Evolutionary conservation across 1,140 invertebrate species (phyloP), one percentile per base, ranked within the genome.

Genomic region (Mesaphorura yosii): DNA sequence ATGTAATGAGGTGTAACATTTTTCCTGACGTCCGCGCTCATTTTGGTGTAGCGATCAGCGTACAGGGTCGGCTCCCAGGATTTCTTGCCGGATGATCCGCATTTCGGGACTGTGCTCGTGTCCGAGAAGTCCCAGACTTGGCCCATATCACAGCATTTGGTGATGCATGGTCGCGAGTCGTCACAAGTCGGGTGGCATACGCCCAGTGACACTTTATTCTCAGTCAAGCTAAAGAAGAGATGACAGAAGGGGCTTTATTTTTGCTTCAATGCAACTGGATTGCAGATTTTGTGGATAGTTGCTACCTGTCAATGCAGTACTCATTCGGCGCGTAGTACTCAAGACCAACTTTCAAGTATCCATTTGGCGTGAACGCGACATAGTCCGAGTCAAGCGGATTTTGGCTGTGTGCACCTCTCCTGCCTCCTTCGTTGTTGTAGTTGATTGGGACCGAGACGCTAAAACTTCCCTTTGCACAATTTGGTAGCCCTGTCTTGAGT

Each of bases 261-360:
- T 37, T 37, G 12, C 17, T 12, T 12, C 34, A 37, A 6, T n/a
- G n/a, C n/a, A n/a, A n/a, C n/a, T n/a, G n/a, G n/a, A n/a, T n/a
- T n/a, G n/a, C n/a, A n/a, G n/a, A n/a, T n/a, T n/a, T n/a, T n/a
- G n/a, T n/a, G n/a, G n/a, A n/a, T n/a, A n/a, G n/a, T n/a, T n/a
- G n/a, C 40, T 45, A 59, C 57, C 31, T 46, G 22, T 44, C 34
- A n/a, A 60, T 46, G 46, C 58, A 60, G 27, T 60, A 60, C 37
- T 60, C 58, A 31, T 57, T 51, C n/a, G 54, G 50, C n/a, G 51
- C 53, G 27, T 48, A 60, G 26, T 57, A 52, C 19, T 60, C 58
- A 3, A 29, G 38, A n/a, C 31, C 27, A 39, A 34, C n/a, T 34
- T 34, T 34, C 31, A 34, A 34, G n/a, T n/a, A n/a, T n/a, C n/a